phyloP scores from a whole-genome alignment of 2,888 invertebrate genomes.

The Metalampra italica region DNA sequence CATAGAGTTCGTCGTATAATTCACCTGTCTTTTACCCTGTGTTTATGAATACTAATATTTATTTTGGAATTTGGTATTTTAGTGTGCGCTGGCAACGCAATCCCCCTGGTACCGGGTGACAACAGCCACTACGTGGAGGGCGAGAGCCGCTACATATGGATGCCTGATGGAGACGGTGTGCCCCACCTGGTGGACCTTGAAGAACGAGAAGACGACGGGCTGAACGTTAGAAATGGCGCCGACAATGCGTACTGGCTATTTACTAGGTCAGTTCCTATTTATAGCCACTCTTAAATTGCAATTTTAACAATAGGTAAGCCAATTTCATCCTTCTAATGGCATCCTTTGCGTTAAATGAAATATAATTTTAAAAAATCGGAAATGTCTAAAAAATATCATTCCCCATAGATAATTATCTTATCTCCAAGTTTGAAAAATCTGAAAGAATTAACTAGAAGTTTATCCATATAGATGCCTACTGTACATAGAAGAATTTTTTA shows the following conservation, averaged over 20 bases:
- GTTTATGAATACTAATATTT: no score
- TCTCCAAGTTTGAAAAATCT: no score
- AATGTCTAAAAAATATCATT: no score
- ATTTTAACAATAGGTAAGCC: not conserved
- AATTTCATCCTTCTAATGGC: no score
- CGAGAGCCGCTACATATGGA: conserved; percentile 63
- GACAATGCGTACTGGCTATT: conserved; percentile 56
- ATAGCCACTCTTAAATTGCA: not conserved
- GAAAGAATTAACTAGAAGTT: no score
- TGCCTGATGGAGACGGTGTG: conserved; percentile 56
- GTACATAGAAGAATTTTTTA: no score
- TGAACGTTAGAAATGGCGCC: conserved; percentile 41
- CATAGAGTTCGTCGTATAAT: no score
- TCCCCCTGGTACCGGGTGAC: conserved; percentile 50
- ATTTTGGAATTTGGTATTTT: conserved; percentile 15
- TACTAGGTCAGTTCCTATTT: conserved; percentile 37
- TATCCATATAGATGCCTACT: no score
- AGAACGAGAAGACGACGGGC: conserved; percentile 29
- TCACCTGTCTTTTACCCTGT: no score
- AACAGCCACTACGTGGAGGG: conserved; percentile 67
- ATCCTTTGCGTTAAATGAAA: no score
- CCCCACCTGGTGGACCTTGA: conserved; percentile 54
- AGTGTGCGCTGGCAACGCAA: conserved; percentile 44
- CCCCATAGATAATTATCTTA: no score
- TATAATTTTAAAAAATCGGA: no score